Base-by-base conservation (phyloP, 2,888 invertebrate species). In the Pachliopta kotzebuea region DNA sequence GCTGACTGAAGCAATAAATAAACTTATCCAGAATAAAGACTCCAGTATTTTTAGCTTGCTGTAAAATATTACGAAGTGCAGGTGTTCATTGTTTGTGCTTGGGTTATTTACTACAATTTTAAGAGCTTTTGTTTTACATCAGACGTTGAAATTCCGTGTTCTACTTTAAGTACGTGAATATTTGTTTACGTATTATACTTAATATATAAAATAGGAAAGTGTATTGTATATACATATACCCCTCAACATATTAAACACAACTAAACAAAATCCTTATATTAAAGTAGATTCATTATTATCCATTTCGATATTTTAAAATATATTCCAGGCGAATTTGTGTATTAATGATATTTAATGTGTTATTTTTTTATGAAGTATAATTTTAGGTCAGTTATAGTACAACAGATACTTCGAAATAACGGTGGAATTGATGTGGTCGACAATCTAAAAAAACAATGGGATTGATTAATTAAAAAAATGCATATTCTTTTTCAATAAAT, bases 1-100 rank as follows among this genome's bases (percentile, higher is more conserved):
- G 69, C 61, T 63, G 71, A 71, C 74, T 71, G 70, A 42, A 69
- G 66, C 68, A 68, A 74, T 74, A 76, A 74, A 74, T 73, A 73
- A 74, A 75, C 73, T 71, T 62, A 68, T 45, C 60, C 31, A 64
- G 68, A 56, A 68, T 65, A 63, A 63, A 57, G 55, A 62, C 62
- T 70, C 70, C 63, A n/a, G 66, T 71, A 69, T 67, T 69, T 65
- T 65, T 26, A 69, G 70, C 71, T 69, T 67, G 69, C 58, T 62
- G 67, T 73, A 69, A 66, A 63, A 64, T 66, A 71, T 68, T 63
- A 61, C 53, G n/a, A 21, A 56, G 60, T 65, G 60, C 65, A 65
- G 65, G 65, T 65, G 65, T 65, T 60, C 57, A 57, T 61, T 61
- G 61, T 60, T 53, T 52, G 42, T 42, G 56, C 56, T 57, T 53